Evolutionary conservation across 1,140 invertebrate genomes (phyloP).

Genomic region (Drosophila leontia): DNA sequence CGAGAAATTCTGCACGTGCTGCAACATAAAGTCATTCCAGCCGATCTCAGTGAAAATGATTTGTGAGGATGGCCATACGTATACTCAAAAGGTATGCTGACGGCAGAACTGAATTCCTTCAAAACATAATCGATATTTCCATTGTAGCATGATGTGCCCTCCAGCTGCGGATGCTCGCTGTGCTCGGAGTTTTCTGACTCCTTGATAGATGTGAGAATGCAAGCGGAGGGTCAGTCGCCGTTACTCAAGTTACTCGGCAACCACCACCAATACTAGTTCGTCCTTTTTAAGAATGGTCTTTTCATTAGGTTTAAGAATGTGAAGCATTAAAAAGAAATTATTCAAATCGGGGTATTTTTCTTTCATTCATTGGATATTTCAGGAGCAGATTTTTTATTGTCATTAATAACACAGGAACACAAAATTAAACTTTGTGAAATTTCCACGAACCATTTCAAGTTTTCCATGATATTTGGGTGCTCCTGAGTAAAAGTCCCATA

Average conservation of each 20-base stretch:
- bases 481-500: too few relatives aligned
- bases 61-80: conserved; percentile 73
- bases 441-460: too few relatives aligned
- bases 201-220: conserved; percentile 60
- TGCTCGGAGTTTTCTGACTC: conserved; percentile 56
- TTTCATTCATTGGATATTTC: not conserved
- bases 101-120: not conserved
- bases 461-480: too few relatives aligned
- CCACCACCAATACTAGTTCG: not conserved
- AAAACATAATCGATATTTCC: not conserved
- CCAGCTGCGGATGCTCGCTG: conserved; percentile 65
- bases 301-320: conserved; percentile 7
- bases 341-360: not conserved
- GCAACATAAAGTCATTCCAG: conserved; percentile 71
- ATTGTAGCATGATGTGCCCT: conserved; percentile 71
- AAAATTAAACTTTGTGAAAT: too few relatives aligned
- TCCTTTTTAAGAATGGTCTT: not conserved
- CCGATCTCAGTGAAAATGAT: conserved; percentile 72
- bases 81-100: conserved; percentile 55
- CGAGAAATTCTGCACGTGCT: conserved; percentile 82
- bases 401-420: too few relatives aligned
- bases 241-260: conserved; percentile 51
- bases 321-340: conserved; percentile 17
- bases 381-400: not conserved
- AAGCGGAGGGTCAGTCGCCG: conserved; percentile 39